Base-by-base conservation (phyloP, 2,888 invertebrate genomes). In the Yponomeuta cagnagella region DNA sequence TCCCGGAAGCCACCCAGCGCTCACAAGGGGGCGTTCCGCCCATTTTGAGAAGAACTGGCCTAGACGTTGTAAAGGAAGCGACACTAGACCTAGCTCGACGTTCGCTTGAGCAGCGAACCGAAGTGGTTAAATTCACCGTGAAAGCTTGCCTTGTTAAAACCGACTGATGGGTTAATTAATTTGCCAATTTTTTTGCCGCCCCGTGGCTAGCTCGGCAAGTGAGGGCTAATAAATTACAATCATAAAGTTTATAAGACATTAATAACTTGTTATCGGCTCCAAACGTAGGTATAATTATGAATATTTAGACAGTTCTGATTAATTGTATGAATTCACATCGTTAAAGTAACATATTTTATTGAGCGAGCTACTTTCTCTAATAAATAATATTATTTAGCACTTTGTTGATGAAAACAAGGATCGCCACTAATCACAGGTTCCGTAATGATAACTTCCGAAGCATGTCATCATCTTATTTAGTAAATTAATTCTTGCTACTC, bases 81-180 rank as follows among this genome's bases (percentile, higher is more conserved):
- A 58, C 9, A 58, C 52, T 15, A 58, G 12, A 15, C 12, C 52
- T 58, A 58, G 15, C 52, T 58, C 52, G 6, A 4, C 15, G 4
- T 15, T 58, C 52, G 15, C 15, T 58, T 31, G 33, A 65, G 5
- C 33, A 65, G 31, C 65, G 31, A 10, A 65, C 65, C 65, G 31
- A 33, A 65, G 65, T 65, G 5, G 33, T 31, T 33, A 65, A 65
- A 65, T 65, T 65, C 65, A 65, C 65, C 65, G 65, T 65, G 65
- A 65, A 65, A 65, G 65, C 33, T 15, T 12, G 31, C 12, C 65
- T 65, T 30, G 65, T 33, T 33, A 58, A 58, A 58, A 58, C 5
- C 52, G 12, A 8, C 52, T 58, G 52, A 65, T 33, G 31, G 65
- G 33, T 63, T 63, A 63, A 63, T 63, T 30, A 63, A 65, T 65